Base-by-base conservation (phyloP, 2,888 invertebrate species). In the Incurvaria masculella region DNA sequence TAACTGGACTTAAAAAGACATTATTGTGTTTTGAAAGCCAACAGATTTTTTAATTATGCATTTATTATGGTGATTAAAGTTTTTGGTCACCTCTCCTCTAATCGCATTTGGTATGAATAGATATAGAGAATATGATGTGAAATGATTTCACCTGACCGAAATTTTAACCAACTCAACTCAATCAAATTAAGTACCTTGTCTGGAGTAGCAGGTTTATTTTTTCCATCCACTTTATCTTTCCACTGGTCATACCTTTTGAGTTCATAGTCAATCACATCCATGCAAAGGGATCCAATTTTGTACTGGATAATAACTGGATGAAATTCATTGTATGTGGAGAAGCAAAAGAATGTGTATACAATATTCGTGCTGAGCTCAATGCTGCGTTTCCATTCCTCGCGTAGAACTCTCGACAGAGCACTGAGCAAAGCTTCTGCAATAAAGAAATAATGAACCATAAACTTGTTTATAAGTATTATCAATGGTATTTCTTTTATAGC, bases 311-410 rank as follows among this genome's bases (percentile, higher is more conserved):
- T 91, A 40, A 97, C 89, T 45, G 89, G 86, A 69, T 99, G 98
- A 75, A 98, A 98, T 63, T 93, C 91, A 59, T 91, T 88, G 66
- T 96, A 98, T 39, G 92, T 91, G 11, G 98, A 97, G 66, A 99
- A 96, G 66, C 96, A 97, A 68, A 96, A 95, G 76, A 98, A 98
- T 60, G 94, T 92, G 67, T 95, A 94, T 55, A 97, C 90, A 63
- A 99, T 93, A 71, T 97, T 97, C 57, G 95, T 97, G 58, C 96
- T 94, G 50, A 99, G 75, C 67, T 98, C 97, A 61, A 97, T 89
- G 68, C 94, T 97, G 65, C 93, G 88, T 70, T 93, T 93, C 93
- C 97, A 98, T 74, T 99, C 98, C 79, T 99, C 99, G 56, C 97
- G 84, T 47, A 99, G 79, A 26, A 98, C 96, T 63, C 99, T 83